Percentiles rank a stretch among this genome's conserved stretches.
phyloP scores from a whole-genome alignment of 1,140 invertebrate genomes.

The Ruditapes philippinarum region DNA sequence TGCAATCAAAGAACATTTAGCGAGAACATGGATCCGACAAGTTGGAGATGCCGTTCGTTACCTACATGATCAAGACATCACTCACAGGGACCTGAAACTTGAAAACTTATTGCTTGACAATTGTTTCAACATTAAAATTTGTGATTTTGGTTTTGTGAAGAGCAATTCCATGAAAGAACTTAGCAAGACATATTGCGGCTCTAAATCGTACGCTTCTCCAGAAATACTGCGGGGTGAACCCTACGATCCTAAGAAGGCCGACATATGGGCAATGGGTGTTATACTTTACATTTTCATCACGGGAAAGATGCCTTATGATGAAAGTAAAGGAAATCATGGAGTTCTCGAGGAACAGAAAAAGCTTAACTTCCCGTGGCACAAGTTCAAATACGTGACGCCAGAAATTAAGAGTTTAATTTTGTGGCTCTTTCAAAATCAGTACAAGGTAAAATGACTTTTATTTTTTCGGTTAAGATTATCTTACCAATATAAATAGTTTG shows the following conservation, averaged over 20 bases:
- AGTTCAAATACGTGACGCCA: slow-evolving; percentile 78
- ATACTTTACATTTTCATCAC: slow-evolving; percentile 86
- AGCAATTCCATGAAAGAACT: slow-evolving; percentile 82
- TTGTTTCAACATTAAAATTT: slow-evolving; percentile 94
- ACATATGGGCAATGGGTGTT: slow-evolving; percentile 87
- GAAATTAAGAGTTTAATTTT: slow-evolving; percentile 78
- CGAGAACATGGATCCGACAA: slow-evolving; percentile 81
- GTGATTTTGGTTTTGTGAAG: slow-evolving; percentile 94
- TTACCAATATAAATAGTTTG: no score
- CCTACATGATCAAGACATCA: slow-evolving; percentile 94
- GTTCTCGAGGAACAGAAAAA: slow-evolving; percentile 84
- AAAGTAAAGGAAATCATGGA: slow-evolving; percentile 84
- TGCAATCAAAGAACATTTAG: slow-evolving; percentile 82
- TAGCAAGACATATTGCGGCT: slow-evolving; percentile 90
- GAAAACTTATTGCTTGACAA: slow-evolving; percentile 95
- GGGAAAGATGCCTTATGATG: slow-evolving; percentile 86
- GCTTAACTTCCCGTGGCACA: slow-evolving; percentile 84
- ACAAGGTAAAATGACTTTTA: slow-evolving; percentile 49
- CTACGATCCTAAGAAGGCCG: slow-evolving; percentile 85
- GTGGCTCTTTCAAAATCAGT: slow-evolving; percentile 79
- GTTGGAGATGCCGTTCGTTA: slow-evolving; percentile 91
- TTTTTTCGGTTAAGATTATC: no score
- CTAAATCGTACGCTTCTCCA: slow-evolving; percentile 91
- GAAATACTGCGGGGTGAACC: slow-evolving; percentile 89
- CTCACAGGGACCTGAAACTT: slow-evolving; percentile 95